Evolutionary conservation across 2,888 invertebrate species (phyloP), one percentile per base, ranked within the genome.

Genomic region (Sphinx pinastri): DNA sequence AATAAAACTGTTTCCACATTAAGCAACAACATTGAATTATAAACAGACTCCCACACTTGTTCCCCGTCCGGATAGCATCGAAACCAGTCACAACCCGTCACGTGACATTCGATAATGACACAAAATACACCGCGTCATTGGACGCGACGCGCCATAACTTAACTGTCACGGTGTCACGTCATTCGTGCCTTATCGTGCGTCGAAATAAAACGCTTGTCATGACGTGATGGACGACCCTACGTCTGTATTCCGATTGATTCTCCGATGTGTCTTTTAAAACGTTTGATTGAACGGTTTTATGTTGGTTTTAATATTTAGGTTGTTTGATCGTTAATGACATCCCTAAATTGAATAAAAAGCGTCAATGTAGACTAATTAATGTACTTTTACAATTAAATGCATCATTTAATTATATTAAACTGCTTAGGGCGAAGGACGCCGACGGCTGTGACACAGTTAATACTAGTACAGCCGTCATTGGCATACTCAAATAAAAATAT

Each of bases 171-270:
- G 19, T 49, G 63, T 58, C 58, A 58, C 58, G 63, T 63, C 63
- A 63, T 63, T 49, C 63, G 16, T 16, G 49, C 16, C 63, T 69
- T 69, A 69, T 69, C 69, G 63, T 52, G 38, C 54, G 63, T 69
- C 69, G 63, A 69, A 69, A 69, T 69, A 69, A 69, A 63, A 69
- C 60, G 69, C 60, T 60, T 63, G 69, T 60, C 52, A 54, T 54
- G 52, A 51, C 63, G 16, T 69, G 69, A 69, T 69, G 60, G 25
- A 69, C 69, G 69, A 69, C 19, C 14, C 38, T 16, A 57, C 25
- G 47, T 31, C 57, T 55, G 57, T 25, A 59, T 49, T 19, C 16
- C 63, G 11, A 19, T 47, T 47, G 63, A 63, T 63, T 49, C 49
- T 49, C 47, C 13, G 63, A 63, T 63, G 47, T 63, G 63, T 63